Evolutionary conservation across 2,113 vertebrate genomes (phyloP).

Genomic region (Bostrychus sinensis): DNA sequence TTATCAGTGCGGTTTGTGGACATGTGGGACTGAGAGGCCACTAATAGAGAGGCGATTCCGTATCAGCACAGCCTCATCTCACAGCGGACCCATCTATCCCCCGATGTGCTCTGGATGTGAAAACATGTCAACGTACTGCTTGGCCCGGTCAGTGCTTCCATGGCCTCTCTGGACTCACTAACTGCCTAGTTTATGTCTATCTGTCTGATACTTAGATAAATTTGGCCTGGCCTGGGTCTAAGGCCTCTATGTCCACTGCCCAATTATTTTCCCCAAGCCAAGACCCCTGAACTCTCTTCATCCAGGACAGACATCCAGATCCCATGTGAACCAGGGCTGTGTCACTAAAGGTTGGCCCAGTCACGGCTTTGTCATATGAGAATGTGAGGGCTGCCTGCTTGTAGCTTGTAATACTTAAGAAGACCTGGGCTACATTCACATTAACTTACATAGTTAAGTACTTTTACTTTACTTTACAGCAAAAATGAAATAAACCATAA

Average conservation of each 20-base stretch:
- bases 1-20: not conserved
- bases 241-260: constrained; percentile 50
- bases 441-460: not conserved
- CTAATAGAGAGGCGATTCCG: not conserved
- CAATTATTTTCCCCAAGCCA: constrained; percentile 69
- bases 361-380: constrained; percentile 44
- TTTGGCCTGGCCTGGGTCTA: constrained; percentile 52
- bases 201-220: constrained; percentile 60
- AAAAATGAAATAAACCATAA: not conserved
- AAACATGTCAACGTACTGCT: constrained; percentile 64
- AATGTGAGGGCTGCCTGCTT: constrained; percentile 23
- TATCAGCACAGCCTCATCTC: constrained; percentile 28
- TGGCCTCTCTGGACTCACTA: constrained; percentile 69
- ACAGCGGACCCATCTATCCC: constrained; percentile 24
- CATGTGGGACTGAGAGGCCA: not conserved
- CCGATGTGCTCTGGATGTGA: constrained; percentile 50
- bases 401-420: constrained; percentile 11
- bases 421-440: not conserved
- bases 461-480: not conserved
- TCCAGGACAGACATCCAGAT: constrained; percentile 42
- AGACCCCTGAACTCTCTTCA: constrained; percentile 61
- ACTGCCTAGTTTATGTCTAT: constrained; percentile 68
- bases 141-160: constrained; percentile 58
- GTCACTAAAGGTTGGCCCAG: constrained; percentile 49
- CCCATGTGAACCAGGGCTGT: constrained; percentile 53